phyloP scores from a whole-genome alignment of 1,140 invertebrate genomes.

The Kradibia gibbosae region DNA sequence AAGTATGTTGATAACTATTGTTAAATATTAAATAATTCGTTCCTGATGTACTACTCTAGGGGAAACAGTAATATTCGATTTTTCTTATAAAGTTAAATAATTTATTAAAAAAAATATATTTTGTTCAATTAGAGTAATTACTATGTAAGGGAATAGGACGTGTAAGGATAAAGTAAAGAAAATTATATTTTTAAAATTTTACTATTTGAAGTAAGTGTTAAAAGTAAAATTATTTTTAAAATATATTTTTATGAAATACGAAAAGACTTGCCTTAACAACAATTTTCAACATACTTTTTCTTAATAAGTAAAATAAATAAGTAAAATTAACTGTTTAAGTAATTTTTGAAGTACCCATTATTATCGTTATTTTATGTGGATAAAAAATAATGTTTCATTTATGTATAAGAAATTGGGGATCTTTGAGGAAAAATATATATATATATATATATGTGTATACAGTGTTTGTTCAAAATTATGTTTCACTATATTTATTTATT shows the following conservation, averaged over 20 bases:
- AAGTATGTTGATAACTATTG: not conserved
- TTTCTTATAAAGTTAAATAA: not conserved
- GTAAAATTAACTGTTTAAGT: constrained; percentile 1
- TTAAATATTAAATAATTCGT: not conserved
- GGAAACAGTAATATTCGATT: not conserved
- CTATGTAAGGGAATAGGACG: not conserved
- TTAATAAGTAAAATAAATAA: not conserved
- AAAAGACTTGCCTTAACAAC: not conserved
- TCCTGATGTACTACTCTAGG: not conserved
- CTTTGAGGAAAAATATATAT: not conserved
- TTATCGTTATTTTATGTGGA: constrained; percentile 13
- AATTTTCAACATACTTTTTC: constrained; percentile 15
- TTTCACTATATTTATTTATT: constrained; percentile 29
- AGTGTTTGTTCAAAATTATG: constrained; percentile 37
- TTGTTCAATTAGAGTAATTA: constrained; percentile 8
- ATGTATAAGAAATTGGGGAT: constrained; percentile 3
- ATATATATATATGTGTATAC: not conserved
- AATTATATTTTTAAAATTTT: constrained; percentile 6
- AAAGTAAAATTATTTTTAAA: not conserved
- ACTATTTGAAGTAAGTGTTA: not conserved
- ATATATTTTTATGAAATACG: constrained; percentile 24
- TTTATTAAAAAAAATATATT: not conserved
- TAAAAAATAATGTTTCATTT: constrained; percentile 40
- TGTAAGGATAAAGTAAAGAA: not conserved
- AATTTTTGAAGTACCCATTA: constrained; percentile 1